Evolutionary conservation across 2,113 vertebrate genomes (phyloP).

Genomic region (Rhineura floridana): DNA sequence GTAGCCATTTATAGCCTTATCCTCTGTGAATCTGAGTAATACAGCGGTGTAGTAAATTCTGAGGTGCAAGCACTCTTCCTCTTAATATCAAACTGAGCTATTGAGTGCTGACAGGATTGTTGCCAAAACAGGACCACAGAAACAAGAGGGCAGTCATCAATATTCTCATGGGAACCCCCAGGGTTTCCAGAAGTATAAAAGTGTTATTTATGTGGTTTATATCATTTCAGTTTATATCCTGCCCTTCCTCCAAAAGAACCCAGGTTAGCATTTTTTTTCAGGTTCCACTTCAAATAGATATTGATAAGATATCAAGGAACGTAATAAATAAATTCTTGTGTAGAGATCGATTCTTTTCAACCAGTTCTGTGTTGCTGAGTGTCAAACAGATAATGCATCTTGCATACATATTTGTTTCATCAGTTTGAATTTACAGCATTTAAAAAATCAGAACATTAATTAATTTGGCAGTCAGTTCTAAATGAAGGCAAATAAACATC

Average conservation of each 20-base stretch:
- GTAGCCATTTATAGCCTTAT: too few relatives aligned
- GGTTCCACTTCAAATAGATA: not conserved
- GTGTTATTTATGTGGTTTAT: too few relatives aligned
- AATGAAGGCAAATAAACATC: not conserved
- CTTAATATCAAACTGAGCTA: not conserved
- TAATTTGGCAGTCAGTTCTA: slow-evolving; percentile 13
- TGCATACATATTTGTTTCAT: not conserved
- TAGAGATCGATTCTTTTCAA: slow-evolving; percentile 8
- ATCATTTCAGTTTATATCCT: too few relatives aligned
- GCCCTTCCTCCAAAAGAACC: too few relatives aligned
- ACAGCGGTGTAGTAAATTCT: too few relatives aligned
- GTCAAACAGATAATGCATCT: not conserved
- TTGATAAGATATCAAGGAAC: not conserved
- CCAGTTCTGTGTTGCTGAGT: slow-evolving; percentile 5
- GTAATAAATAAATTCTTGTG: slow-evolving; percentile 25
- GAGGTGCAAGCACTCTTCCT: not conserved
- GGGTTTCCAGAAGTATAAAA: not conserved
- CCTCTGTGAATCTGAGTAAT: too few relatives aligned
- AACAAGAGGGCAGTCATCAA: not conserved
- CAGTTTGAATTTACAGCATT: not conserved
- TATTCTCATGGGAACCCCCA: not conserved
- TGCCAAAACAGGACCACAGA: not conserved
- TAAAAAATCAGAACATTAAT: not conserved
- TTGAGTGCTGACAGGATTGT: not conserved
- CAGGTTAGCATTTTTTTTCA: not conserved